Conservation (phyloP, 2,113 vertebrate genomes). For the Leiothrix lutea region DNA sequence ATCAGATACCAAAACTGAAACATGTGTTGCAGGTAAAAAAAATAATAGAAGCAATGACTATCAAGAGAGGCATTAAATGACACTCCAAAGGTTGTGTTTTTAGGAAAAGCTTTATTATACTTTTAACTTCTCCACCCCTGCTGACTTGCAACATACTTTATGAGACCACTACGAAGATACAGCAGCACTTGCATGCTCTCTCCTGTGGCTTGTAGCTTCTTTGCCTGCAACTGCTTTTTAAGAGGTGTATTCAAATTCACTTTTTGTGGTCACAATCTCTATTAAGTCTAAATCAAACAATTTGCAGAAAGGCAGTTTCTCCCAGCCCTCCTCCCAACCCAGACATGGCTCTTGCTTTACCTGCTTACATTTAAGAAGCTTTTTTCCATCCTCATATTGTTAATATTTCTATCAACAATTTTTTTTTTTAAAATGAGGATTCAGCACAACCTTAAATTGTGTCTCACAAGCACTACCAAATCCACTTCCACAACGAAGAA, state of each 20-base stretch:
- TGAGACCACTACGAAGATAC: rapidly evolving
- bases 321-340: neutral
- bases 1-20: neutral
- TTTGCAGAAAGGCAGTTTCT: neutral
- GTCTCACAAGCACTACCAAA: neutral
- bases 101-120: neutral
- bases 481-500: neutral
- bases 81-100: neutral
- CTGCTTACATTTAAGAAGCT: neutral
- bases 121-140: neutral
- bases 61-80: neutral
- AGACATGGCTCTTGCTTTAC: neutral
- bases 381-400: neutral
- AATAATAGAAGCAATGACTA: neutral
- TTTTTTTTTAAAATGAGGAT: neutral
- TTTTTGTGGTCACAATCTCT: neutral
- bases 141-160: neutral
- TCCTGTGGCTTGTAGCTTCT: neutral
- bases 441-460: neutral
- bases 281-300: neutral
- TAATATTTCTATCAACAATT: neutral
- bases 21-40: rapidly evolving
- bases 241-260: neutral
- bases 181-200: neutral
- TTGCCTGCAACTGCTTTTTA: neutral